Percentiles rank a stretch among this genome's conserved stretches.
Conservation (phyloP, 1,140 invertebrate genomes). For the Glossosoma conforme region DNA sequence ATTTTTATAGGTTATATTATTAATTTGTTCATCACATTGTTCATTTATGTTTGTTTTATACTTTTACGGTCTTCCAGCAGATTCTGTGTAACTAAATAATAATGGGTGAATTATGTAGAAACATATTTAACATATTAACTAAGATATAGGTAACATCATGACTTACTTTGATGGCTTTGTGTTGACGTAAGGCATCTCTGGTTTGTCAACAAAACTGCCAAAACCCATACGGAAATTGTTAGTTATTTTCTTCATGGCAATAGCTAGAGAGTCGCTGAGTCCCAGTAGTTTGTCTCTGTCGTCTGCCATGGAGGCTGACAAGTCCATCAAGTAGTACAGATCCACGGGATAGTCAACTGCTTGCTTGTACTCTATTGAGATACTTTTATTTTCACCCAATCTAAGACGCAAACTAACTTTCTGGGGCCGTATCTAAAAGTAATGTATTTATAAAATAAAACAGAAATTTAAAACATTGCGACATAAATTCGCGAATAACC, state of each 20-base stretch:
- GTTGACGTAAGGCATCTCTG: slow-evolving; percentile 72
- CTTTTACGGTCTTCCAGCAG: no score
- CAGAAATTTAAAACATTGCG: background rate
- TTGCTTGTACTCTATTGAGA: slow-evolving; percentile 47
- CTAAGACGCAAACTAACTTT: slow-evolving; percentile 34
- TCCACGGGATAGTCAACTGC: slow-evolving; percentile 83
- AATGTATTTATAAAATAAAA: background rate
- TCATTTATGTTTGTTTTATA: no score
- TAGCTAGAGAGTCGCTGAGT: slow-evolving; percentile 59
- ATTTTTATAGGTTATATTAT: no score
- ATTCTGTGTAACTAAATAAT: no score
- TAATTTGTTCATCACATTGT: no score
- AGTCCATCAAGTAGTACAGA: slow-evolving; percentile 84
- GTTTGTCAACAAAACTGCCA: slow-evolving; percentile 88
- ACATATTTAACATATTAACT: no score
- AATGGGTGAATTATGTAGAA: no score
- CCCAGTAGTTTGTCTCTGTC: slow-evolving; percentile 63
- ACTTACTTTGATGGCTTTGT: slow-evolving; percentile 51
- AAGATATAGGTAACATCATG: no score
- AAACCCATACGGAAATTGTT: slow-evolving; percentile 79
- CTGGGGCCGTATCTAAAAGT: slow-evolving; percentile 41
- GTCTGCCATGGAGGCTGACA: slow-evolving; percentile 74
- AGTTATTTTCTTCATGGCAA: slow-evolving; percentile 71
- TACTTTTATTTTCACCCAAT: slow-evolving; percentile 33
- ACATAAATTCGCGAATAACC: background rate